Evolutionary conservation across 2,888 invertebrate genomes (phyloP).

Genomic region (Sminthurinus aureus): DNA sequence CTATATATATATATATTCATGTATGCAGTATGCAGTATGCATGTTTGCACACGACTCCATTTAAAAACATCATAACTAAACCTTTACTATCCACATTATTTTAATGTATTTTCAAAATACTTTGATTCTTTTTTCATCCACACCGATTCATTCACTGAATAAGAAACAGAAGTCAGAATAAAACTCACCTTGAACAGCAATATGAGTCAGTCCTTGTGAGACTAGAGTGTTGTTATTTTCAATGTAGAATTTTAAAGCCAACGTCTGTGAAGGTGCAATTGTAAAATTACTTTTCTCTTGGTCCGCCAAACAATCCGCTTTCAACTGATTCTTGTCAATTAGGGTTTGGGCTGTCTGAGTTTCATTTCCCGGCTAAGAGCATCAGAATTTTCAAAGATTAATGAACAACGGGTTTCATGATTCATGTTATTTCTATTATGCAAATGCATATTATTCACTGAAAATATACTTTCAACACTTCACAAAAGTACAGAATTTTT

Average conservation of each 20-base stretch:
- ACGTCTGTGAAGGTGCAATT: constrained; percentile 21
- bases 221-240: constrained; percentile 28
- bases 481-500: too few species aligned
- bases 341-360: constrained; percentile 18
- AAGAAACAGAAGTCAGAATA: too few species aligned
- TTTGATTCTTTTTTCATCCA: too few species aligned
- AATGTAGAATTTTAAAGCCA: constrained; percentile 36
- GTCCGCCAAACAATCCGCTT: constrained; percentile 19
- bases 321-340: constrained; percentile 32
- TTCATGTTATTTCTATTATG: neutral
- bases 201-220: constrained; percentile 31
- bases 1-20: too few species aligned
- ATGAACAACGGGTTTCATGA: neutral
- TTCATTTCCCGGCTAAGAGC: constrained; percentile 31
- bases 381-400: neutral
- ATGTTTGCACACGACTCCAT: too few species aligned
- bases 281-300: constrained; percentile 31
- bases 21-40: too few species aligned
- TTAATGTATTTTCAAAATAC: too few species aligned
- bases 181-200: constrained; percentile 36
- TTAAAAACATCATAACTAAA: too few species aligned
- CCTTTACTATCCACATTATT: too few species aligned
- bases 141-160: neutral
- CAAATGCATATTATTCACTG: too few species aligned
- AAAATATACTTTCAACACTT: too few species aligned